A percentile compares a stretch with the other conserved stretches of the same genome.
These are phyloP conservation scores for Andricus grossulariae DNA, from an alignment of 1,140 invertebrate species.

Conservation along the genomic window DNA sequence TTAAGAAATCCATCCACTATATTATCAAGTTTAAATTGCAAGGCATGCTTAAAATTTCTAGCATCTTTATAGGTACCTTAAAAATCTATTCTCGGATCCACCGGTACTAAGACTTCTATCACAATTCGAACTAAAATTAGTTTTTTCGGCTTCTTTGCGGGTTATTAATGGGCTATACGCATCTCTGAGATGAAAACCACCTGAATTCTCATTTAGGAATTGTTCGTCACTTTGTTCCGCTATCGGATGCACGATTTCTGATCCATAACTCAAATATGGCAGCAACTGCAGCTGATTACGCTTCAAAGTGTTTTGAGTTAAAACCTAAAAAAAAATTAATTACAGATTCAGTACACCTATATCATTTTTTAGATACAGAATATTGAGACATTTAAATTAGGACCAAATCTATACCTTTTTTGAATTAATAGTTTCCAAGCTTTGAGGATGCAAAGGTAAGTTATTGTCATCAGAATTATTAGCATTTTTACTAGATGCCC, in stretches of 20 bases:
- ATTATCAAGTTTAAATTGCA: no score
- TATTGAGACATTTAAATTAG: background rate
- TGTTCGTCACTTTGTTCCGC: constrained; percentile 89
- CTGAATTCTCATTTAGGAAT: constrained; percentile 70
- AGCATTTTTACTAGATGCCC: constrained; percentile 68
- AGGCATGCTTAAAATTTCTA: no score
- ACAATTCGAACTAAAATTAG: constrained; percentile 58
- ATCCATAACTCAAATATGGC: constrained; percentile 82
- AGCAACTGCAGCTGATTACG: constrained; percentile 74
- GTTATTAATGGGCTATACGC: constrained; percentile 81
- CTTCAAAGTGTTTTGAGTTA: constrained; percentile 73
- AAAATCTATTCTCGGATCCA: constrained; percentile 68
- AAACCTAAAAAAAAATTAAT: constrained; percentile 58
- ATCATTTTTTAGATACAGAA: constrained; percentile 15
- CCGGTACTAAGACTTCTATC: constrained; percentile 65
- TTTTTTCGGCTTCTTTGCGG: constrained; percentile 71
- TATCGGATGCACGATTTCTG: constrained; percentile 89
- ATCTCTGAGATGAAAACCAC: constrained; percentile 73
- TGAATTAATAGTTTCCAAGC: constrained; percentile 73
- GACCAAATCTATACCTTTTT: constrained; percentile 63
- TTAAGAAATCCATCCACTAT: no score
- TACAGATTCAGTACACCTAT: constrained; percentile 36
- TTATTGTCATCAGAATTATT: constrained; percentile 73
- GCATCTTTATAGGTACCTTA: constrained; percentile 53
- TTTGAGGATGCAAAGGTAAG: constrained; percentile 73